These are phyloP conservation scores for Channallabes apus DNA, from an alignment of 2,797 vertebrate genomes.

Conservation along the genomic window DNA sequence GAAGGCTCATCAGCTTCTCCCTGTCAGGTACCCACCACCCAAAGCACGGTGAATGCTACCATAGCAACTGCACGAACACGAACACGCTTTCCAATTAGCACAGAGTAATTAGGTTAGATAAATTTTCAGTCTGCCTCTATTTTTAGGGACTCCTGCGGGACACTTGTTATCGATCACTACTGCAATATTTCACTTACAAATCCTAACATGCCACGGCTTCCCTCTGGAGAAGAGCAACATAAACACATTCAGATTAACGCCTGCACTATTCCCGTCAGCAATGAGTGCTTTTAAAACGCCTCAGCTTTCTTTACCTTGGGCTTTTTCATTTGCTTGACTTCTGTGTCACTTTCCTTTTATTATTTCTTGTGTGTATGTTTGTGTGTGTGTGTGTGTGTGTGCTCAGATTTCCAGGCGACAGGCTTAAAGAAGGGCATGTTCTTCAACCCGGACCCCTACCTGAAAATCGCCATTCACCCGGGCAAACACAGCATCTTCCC, in stretches of 20 bases:
- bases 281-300: conserved; percentile 22
- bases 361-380: conserved; percentile 6
- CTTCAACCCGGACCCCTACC: conserved; percentile 87
- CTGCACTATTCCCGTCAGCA: not conserved
- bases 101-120: conserved; percentile 41
- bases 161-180: conserved; percentile 38
- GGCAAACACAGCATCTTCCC: conserved; percentile 89
- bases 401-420: conserved; percentile 83
- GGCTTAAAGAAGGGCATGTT: conserved; percentile 91
- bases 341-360: not conserved
- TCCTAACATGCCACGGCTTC: conserved; percentile 11
- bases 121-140: conserved; percentile 49
- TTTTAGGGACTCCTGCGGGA: conserved; percentile 37
- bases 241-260: conserved; percentile 14
- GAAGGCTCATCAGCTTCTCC: conserved; percentile 88
- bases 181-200: conserved; percentile 17
- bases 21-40: conserved; percentile 76
- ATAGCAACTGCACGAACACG: conserved; percentile 11
- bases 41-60: not conserved
- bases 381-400: conserved; percentile 3
- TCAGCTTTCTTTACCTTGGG: conserved; percentile 4
- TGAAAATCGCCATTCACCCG: conserved; percentile 88
- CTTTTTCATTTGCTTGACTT: conserved; percentile 5
- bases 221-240: not conserved
- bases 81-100: conserved; percentile 37